Evolutionary conservation across 2,113 vertebrate genomes (phyloP), one percentile per base, ranked within the genome.

Genomic region (Xyliphius kryptos): DNA sequence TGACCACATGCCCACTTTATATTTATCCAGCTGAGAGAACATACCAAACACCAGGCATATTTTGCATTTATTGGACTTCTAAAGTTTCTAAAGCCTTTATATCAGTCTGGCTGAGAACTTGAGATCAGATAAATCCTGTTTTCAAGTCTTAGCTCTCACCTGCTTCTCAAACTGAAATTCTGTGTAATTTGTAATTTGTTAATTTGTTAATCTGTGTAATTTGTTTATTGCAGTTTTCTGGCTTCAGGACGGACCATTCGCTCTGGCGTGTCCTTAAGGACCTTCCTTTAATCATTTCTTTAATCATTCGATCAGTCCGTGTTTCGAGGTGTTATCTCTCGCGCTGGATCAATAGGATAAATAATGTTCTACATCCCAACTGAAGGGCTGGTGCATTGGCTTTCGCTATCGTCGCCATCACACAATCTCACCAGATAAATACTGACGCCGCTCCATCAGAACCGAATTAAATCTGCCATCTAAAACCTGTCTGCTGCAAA

Each of bases 291-390:
- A 72, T 63, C 64, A 72, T 72, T 55, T 19, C 55, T 58, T 67
- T 63, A 72, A 72, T 67, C 64, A 61, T 52, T 56, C 54, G 44
- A 48, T 66, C 51, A 36, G 40, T 17, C n/a, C 1, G 8, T 48
- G 47, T 37, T 66, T 71, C 61, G 38, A 61, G 57, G 57, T 62
- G 64, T 63, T 67, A 71, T 62, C 69, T 67, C 51, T 57, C 38
- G 47, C 48, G 21, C 58, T 57, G 64, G 69, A 71, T 71, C 63
- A 52, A 71, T 71, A 67, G 47, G 46, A 71, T 69, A 63, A 69
- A 69, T 58, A 63, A 69, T 58, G 53, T 50, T 69, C 67, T 58
- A 52, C 61, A 69, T 63, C 47, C 47, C 47, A 52, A 49, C 46
- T 36, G 56, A 54, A 50, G 38, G 65, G 48, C 60, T 37, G 50